These are phyloP conservation scores for Pheosia tremula DNA, from an alignment of 2,888 invertebrate genomes.

Conservation along the genomic window DNA sequence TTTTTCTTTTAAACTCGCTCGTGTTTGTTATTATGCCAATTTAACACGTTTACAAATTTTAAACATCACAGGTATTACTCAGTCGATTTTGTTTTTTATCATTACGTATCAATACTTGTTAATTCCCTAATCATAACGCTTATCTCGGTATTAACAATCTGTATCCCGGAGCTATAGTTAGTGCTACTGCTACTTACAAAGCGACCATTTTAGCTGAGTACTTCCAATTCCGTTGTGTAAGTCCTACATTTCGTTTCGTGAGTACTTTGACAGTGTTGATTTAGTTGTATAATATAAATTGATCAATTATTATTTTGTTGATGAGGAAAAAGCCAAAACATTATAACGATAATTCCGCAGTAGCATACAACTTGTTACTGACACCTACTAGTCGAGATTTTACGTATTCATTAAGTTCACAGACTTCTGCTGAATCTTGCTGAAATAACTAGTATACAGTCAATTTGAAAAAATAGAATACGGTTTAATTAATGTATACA, in stretches of 20 bases:
- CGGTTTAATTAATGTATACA: too few species aligned
- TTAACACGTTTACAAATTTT: background rate
- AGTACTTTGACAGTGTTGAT: constrained; percentile 29
- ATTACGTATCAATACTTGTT: background rate
- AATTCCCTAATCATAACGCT: background rate
- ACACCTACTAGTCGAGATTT: constrained; percentile 28
- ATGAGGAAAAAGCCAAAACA: constrained; percentile 22
- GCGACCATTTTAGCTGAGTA: too few species aligned
- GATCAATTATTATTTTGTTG: constrained; percentile 20
- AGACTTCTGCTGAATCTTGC: too few species aligned
- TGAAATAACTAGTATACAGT: too few species aligned
- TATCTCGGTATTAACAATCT: constrained; percentile 2
- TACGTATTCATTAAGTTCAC: constrained; percentile 10
- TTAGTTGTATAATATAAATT: constrained; percentile 26
- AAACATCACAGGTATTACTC: too few species aligned
- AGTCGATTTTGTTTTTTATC: too few species aligned
- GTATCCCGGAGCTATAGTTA: background rate
- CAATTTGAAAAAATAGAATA: too few species aligned
- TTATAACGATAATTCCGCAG: constrained; percentile 10
- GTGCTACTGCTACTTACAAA: too few species aligned
- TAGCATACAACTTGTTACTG: background rate
- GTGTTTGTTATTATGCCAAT: background rate
- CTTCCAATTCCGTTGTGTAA: too few species aligned
- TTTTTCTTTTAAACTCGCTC: too few species aligned
- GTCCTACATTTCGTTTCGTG: too few species aligned